These are phyloP conservation scores for Plecturocebus donacophilus DNA, from an alignment of 2,113 vertebrate genomes.

Conservation along the genomic window DNA sequence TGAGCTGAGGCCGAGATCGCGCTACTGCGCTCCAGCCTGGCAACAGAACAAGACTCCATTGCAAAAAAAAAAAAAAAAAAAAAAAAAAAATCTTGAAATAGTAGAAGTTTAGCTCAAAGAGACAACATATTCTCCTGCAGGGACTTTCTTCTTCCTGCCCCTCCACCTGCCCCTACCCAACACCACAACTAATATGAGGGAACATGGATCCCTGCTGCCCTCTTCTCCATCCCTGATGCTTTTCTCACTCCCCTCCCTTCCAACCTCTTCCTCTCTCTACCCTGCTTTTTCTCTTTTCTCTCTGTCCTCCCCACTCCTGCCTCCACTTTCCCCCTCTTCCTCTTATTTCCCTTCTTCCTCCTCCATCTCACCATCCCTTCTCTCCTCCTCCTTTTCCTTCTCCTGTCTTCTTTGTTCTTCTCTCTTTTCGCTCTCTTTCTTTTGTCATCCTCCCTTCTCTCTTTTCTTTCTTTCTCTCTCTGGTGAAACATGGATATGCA, in stretches of 20 bases:
- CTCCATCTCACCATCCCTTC: background rate
- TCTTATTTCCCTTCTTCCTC: background rate
- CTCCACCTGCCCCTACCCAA: fast-evolving
- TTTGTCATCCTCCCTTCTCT: background rate
- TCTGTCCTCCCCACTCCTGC: background rate
- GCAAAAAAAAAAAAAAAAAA: too few species aligned
- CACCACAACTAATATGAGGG: background rate
- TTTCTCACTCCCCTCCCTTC: background rate
- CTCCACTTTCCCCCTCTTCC: too few species aligned
- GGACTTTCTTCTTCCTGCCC: background rate
- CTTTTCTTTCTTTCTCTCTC: background rate
- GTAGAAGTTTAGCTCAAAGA: background rate
- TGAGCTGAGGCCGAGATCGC: too few species aligned
- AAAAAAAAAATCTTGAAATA: background rate
- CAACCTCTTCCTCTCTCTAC: background rate
- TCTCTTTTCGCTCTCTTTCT: fast-evolving
- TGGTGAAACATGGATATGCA: background rate
- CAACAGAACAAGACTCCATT: too few species aligned
- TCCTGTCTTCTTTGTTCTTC: background rate
- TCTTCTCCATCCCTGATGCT: too few species aligned
- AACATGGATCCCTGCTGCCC: too few species aligned
- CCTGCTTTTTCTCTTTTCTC: background rate
- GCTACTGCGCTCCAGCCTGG: too few species aligned
- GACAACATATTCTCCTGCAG: background rate
- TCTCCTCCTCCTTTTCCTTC: background rate